These are phyloP conservation scores for Synanthedon formicaeformis DNA, from an alignment of 2,888 invertebrate species.

Conservation along the genomic window DNA sequence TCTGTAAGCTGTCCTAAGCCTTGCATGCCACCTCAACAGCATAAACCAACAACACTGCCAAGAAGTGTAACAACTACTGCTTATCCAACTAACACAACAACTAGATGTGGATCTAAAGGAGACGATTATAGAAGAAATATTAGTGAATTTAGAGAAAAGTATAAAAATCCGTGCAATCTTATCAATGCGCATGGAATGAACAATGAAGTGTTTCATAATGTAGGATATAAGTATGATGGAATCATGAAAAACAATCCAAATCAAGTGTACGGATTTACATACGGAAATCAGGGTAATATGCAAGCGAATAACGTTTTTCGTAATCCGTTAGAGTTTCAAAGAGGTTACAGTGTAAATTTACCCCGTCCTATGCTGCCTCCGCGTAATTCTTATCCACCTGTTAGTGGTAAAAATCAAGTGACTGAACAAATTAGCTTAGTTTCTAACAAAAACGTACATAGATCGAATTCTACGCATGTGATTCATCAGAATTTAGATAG, in stretches of 20 bases:
- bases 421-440: conserved; percentile 62
- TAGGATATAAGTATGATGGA: conserved; percentile 59
- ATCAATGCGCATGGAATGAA: conserved; percentile 39
- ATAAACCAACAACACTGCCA: conserved; percentile 61
- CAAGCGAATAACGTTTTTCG: conserved; percentile 63
- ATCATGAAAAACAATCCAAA: conserved; percentile 50
- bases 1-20: conserved; percentile 60
- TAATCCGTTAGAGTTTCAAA: conserved; percentile 69
- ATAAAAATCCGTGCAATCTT: conserved; percentile 67
- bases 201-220: conserved; percentile 59
- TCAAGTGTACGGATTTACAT: conserved; percentile 64
- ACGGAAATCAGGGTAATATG: conserved; percentile 68
- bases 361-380: conserved; percentile 73
- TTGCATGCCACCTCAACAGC: conserved; percentile 48
- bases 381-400: conserved; percentile 73
- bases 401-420: conserved; percentile 68
- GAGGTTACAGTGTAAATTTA: conserved; percentile 69
- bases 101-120: conserved; percentile 53
- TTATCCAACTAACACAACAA: conserved; percentile 57
- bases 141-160: conserved; percentile 74
- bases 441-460: conserved; percentile 69
- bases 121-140: conserved; percentile 72
- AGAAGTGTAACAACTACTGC: conserved; percentile 60
- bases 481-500: conserved; percentile 60
- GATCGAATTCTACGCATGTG: conserved; percentile 74